phyloP scores from a whole-genome alignment of 23 tunicate species.

The Trididemnum clinides region DNA sequence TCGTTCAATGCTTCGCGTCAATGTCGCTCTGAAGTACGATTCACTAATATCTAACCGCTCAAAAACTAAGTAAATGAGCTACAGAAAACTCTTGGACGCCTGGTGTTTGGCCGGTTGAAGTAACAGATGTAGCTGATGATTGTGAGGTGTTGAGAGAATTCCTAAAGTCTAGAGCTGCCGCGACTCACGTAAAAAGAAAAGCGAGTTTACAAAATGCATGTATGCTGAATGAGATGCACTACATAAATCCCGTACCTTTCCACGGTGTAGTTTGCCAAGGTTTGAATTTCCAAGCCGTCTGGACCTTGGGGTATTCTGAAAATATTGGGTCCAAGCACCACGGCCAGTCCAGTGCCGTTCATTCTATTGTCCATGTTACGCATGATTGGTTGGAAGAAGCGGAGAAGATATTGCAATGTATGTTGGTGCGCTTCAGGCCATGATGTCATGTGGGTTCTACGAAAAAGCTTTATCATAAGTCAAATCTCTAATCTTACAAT shows the following conservation, averaged over 20 bases:
- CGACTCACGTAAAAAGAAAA: too few species aligned
- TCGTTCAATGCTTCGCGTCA: too few species aligned
- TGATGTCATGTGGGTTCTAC: too few species aligned
- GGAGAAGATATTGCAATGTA: constrained; percentile 63
- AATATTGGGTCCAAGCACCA: constrained; percentile 88
- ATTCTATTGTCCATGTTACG: constrained; percentile 75
- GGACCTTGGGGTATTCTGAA: constrained; percentile 41
- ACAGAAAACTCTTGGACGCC: too few species aligned
- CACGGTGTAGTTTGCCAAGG: constrained; percentile 79
- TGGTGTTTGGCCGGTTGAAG: not conserved
- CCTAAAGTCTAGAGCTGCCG: too few species aligned
- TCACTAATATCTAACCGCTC: too few species aligned
- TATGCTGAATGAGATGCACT: not conserved
- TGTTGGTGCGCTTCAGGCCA: constrained; percentile 52
- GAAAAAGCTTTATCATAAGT: too few species aligned
- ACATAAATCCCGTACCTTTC: constrained; percentile 75
- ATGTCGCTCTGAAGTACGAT: too few species aligned
- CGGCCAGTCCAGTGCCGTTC: constrained; percentile 79
- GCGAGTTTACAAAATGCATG: not conserved
- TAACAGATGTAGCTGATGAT: too few species aligned
- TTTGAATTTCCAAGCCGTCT: constrained; percentile 52
- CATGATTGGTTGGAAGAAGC: constrained; percentile 68
- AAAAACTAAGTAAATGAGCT: too few species aligned
- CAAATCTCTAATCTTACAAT: too few species aligned
- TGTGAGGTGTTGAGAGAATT: too few species aligned